Evolutionary conservation across 2,797 vertebrate genomes (phyloP).

Genomic region (Anguilla marmorata): DNA sequence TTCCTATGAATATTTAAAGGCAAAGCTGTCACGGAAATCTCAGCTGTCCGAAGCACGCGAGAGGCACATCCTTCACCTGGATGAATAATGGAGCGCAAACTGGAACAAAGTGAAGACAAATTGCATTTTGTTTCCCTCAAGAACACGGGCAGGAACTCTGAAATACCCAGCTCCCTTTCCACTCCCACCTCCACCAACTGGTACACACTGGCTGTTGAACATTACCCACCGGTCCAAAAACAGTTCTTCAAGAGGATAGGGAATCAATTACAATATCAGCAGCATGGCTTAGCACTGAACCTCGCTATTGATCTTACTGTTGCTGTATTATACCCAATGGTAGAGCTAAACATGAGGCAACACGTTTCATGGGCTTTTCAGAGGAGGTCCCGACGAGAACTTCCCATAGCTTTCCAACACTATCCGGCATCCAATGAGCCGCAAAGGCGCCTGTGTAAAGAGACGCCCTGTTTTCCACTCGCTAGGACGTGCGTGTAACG

Average conservation of each 20-base stretch:
- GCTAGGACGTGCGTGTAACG: neutral
- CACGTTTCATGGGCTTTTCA: neutral
- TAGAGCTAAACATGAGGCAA: neutral
- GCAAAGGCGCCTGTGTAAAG: neutral
- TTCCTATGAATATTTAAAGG: slow-evolving; percentile 72
- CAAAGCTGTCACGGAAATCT: slow-evolving; percentile 65
- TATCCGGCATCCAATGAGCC: neutral
- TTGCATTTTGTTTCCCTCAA: slow-evolving; percentile 51
- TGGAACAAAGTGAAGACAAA: slow-evolving; percentile 74
- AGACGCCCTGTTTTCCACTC: slow-evolving; percentile 2
- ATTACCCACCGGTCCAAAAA: neutral
- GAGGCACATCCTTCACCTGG: slow-evolving; percentile 68
- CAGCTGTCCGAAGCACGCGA: slow-evolving; percentile 63
- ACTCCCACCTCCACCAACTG: neutral
- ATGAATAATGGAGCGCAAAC: slow-evolving; percentile 74
- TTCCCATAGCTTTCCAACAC: neutral
- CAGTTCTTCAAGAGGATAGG: neutral
- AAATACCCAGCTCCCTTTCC: neutral
- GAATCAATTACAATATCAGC: neutral
- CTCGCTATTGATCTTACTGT: neutral
- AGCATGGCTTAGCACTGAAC: neutral
- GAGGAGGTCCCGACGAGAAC: neutral
- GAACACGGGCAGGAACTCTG: neutral
- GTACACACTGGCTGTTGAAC: neutral
- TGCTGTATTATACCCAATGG: neutral